Conservation (phyloP, 2,888 invertebrate species). For the Carpatolechia fugitivella region DNA sequence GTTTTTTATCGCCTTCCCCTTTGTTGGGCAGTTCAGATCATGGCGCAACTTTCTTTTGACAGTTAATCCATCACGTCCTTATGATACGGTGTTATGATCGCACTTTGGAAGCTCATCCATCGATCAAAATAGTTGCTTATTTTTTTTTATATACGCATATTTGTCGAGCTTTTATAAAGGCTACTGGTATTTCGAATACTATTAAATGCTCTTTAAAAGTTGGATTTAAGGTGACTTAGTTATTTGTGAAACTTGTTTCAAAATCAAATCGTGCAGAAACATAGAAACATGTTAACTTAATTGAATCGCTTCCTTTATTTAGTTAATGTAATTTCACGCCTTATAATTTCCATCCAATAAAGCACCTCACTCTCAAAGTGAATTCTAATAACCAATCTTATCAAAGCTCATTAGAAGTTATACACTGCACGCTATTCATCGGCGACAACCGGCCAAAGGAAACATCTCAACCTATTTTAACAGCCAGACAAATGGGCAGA, state of each 20-base stretch:
- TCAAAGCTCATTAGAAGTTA: background rate
- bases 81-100: background rate
- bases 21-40: conserved; percentile 15
- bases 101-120: background rate
- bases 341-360: too few species aligned
- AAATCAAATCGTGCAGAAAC: too few species aligned
- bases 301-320: too few species aligned
- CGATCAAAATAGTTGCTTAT: conserved; percentile 2
- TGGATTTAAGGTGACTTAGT: too few species aligned
- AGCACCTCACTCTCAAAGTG: too few species aligned
- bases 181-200: too few species aligned
- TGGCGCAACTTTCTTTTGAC: conserved; percentile 12
- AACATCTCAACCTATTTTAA: background rate
- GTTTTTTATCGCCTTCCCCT: conserved; percentile 15
- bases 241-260: too few species aligned
- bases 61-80: conserved; percentile 15
- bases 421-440: background rate
- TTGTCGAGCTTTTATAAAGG: too few species aligned
- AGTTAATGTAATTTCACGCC: too few species aligned
- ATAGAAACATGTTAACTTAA: too few species aligned
- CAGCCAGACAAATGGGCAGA: background rate
- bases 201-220: too few species aligned
- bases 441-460: background rate
- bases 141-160: background rate
- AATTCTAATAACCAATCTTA: too few species aligned